Conservation (phyloP, 2,888 invertebrate genomes). For the Pseudolycoriella hygida region DNA sequence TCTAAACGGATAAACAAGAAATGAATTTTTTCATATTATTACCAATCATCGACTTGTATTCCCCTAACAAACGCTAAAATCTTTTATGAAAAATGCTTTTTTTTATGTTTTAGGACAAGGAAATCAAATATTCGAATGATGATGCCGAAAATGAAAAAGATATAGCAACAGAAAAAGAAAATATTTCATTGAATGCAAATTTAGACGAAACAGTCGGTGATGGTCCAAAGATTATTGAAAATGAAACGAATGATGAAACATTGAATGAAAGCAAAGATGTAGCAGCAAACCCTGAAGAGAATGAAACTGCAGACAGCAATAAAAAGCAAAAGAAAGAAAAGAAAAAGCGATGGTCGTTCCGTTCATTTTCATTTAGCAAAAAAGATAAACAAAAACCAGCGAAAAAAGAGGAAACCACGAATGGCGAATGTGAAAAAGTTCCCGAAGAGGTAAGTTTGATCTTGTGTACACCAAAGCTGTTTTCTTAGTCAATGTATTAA, state of each 20-base stretch:
- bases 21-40: too few species aligned
- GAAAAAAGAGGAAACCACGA: conserved; percentile 38
- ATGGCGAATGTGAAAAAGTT: conserved; percentile 43
- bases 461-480: too few species aligned
- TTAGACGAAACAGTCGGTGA: conserved; percentile 10
- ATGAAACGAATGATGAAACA: conserved; percentile 31
- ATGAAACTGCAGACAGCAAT: conserved; percentile 23
- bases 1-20: too few species aligned
- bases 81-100: background rate
- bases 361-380: conserved; percentile 71
- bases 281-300: conserved; percentile 15
- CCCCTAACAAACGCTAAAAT: too few species aligned
- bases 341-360: conserved; percentile 83
- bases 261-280: conserved; percentile 29
- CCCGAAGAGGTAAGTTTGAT: conserved; percentile 41
- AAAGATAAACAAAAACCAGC: conserved; percentile 74
- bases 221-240: conserved; percentile 30
- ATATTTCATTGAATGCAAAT: conserved; percentile 9
- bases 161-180: conserved; percentile 45
- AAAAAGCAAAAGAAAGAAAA: conserved; percentile 51
- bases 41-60: too few species aligned
- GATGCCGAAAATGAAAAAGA: conserved; percentile 49
- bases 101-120: conserved; percentile 35
- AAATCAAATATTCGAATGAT: conserved; percentile 35
- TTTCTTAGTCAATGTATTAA: too few species aligned